Evolutionary conservation across 2,113 vertebrate genomes (phyloP).

Genomic region (Ariopsis seemanni): DNA sequence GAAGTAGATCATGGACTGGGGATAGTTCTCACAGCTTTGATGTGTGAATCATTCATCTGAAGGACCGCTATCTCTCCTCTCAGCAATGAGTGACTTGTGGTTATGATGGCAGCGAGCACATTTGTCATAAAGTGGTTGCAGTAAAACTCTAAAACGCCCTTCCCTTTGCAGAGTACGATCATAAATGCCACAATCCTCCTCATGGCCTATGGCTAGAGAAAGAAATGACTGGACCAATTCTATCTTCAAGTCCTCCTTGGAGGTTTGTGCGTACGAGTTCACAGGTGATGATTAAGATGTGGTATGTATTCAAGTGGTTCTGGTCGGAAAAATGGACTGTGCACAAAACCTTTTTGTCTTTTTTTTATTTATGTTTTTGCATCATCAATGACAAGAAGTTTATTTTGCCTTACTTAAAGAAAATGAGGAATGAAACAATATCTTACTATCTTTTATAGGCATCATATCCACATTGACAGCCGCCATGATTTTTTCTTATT

Average conservation of each 20-base stretch:
- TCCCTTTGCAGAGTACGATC: constrained; percentile 29
- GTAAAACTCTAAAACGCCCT: constrained; percentile 41
- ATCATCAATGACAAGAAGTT: background rate
- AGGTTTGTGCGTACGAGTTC: background rate
- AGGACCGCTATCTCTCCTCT: constrained; percentile 42
- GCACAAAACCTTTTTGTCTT: background rate
- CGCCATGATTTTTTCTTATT: background rate
- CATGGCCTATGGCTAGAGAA: background rate
- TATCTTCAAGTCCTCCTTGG: background rate
- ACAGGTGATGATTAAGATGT: constrained; percentile 1
- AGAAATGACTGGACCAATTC: constrained; percentile 14
- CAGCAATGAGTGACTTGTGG: constrained; percentile 48
- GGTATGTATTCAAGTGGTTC: constrained; percentile 7
- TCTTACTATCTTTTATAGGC: background rate
- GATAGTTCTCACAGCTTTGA: constrained; percentile 38
- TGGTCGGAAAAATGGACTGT: background rate
- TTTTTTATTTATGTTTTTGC: background rate
- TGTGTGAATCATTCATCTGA: constrained; percentile 50
- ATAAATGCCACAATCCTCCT: constrained; percentile 33
- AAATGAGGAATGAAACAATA: background rate
- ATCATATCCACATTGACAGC: background rate
- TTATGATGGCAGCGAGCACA: constrained; percentile 49
- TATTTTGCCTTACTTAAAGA: background rate
- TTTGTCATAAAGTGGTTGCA: constrained; percentile 47
- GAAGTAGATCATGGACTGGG: constrained; percentile 35